Conservation (phyloP, 2,888 invertebrate species). For the Oxyscelio sp. region DNA sequence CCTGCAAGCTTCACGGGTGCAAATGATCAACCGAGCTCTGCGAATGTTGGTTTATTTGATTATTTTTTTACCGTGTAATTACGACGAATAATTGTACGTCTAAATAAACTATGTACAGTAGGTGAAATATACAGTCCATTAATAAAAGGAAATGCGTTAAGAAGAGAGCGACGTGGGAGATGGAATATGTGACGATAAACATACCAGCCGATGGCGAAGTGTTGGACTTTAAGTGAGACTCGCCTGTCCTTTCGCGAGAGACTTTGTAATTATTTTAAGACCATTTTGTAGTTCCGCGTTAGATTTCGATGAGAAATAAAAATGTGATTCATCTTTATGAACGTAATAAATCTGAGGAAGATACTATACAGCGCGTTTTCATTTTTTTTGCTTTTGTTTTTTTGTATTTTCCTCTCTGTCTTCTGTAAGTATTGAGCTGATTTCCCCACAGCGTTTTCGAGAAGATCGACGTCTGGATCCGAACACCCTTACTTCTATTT, state of each 20-base stretch:
- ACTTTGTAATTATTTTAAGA: constrained; percentile 55
- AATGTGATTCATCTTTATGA: constrained; percentile 52
- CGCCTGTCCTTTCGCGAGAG: constrained; percentile 57
- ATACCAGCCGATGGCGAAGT: constrained; percentile 26
- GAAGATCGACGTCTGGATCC: constrained; percentile 9
- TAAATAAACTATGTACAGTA: constrained; percentile 68
- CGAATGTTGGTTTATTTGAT: constrained; percentile 37
- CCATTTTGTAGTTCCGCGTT: constrained; percentile 45
- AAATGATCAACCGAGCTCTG: not conserved
- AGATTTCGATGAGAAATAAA: constrained; percentile 40
- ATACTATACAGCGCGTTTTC: constrained; percentile 17
- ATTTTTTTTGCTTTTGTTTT: too few relatives aligned
- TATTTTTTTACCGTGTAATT: constrained; percentile 58
- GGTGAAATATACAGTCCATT: constrained; percentile 65
- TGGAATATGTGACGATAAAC: constrained; percentile 5
- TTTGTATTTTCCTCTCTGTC: too few relatives aligned
- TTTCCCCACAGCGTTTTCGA: too few relatives aligned
- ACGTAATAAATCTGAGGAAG: constrained; percentile 26
- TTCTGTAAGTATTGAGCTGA: too few relatives aligned
- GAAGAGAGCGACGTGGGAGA: not conserved
- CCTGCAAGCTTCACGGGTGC: not conserved
- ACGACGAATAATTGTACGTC: constrained; percentile 61
- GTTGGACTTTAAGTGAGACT: constrained; percentile 52
- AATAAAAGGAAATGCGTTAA: constrained; percentile 53
- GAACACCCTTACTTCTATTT: constrained; percentile 45